Percentiles rank a stretch among this genome's conserved stretches.
These are phyloP conservation scores for Zhengitettix transpicula DNA, from an alignment of 2,888 invertebrate species.

Conservation along the genomic window DNA sequence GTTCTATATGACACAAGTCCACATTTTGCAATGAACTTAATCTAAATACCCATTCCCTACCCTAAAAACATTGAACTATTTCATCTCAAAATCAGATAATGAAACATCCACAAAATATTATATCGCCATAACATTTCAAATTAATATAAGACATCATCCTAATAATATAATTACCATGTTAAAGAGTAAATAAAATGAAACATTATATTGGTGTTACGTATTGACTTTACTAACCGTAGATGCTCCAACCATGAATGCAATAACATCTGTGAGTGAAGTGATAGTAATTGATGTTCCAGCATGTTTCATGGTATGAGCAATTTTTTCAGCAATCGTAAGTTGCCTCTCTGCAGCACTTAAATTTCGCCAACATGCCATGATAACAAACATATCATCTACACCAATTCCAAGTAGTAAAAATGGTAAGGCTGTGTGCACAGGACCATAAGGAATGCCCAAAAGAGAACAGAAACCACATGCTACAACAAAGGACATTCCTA, in stretches of 20 bases:
- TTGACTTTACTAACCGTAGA: constrained; percentile 38
- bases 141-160: constrained; percentile 3
- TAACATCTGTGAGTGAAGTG: constrained; percentile 66
- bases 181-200: background rate
- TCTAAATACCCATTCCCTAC: too few species aligned
- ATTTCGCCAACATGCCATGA: constrained; percentile 61
- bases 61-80: too few species aligned
- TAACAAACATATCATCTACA: constrained; percentile 75
- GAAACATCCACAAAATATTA: background rate
- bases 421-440: constrained; percentile 65
- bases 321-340: constrained; percentile 38
- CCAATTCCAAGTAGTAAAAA: constrained; percentile 64
- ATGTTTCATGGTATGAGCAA: constrained; percentile 55
- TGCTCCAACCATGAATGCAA: constrained; percentile 62
- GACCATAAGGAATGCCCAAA: constrained; percentile 56
- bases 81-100: background rate
- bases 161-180: background rate
- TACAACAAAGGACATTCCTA: constrained; percentile 54
- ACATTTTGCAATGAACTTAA: too few species aligned
- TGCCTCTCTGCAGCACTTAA: constrained; percentile 33
- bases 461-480: constrained; percentile 56
- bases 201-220: too few species aligned
- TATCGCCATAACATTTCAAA: background rate
- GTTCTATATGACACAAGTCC: too few species aligned
- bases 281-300: constrained; percentile 73